A percentile compares a stretch with the other conserved stretches of the same genome.
Evolutionary conservation across 1,140 invertebrate species (phyloP).

Genomic region (Globodera rostochiensis): DNA sequence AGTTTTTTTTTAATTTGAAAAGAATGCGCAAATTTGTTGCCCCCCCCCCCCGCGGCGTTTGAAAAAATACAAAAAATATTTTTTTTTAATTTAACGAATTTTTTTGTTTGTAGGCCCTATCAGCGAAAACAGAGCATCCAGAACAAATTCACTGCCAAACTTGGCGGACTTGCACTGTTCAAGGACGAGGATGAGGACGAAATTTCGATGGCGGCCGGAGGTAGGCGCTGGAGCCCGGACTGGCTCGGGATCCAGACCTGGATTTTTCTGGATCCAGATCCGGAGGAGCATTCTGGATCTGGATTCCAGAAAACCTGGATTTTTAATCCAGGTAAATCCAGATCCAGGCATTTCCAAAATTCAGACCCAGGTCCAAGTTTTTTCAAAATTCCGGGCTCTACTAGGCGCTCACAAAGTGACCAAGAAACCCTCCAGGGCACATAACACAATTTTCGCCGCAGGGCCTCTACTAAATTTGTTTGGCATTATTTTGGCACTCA

Average conservation of each 20-base stretch:
- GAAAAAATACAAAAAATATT: neutral
- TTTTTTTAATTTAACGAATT: slow-evolving; percentile 15
- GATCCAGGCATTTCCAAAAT: no score
- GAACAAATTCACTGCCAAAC: slow-evolving; percentile 51
- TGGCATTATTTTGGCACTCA: neutral
- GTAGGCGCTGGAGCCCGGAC: neutral
- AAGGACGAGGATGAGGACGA: slow-evolving; percentile 63
- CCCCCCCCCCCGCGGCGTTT: no score
- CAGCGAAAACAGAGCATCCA: slow-evolving; percentile 39
- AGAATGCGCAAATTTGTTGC: neutral
- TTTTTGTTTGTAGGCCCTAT: slow-evolving; percentile 7
- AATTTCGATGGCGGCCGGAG: slow-evolving; percentile 28
- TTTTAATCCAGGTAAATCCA: no score
- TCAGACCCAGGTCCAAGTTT: no score
- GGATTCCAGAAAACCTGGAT: no score
- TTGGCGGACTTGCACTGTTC: slow-evolving; percentile 59
- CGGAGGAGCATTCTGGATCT: no score
- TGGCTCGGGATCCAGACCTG: no score
- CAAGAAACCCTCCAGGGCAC: neutral
- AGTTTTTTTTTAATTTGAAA: neutral
- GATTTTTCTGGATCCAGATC: no score
- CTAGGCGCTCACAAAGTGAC: neutral
- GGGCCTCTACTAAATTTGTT: neutral
- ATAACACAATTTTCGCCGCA: neutral
- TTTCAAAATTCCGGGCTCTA: no score